Conservation (phyloP, 2,888 invertebrate species). For the Acrocyrtus sp. region DNA sequence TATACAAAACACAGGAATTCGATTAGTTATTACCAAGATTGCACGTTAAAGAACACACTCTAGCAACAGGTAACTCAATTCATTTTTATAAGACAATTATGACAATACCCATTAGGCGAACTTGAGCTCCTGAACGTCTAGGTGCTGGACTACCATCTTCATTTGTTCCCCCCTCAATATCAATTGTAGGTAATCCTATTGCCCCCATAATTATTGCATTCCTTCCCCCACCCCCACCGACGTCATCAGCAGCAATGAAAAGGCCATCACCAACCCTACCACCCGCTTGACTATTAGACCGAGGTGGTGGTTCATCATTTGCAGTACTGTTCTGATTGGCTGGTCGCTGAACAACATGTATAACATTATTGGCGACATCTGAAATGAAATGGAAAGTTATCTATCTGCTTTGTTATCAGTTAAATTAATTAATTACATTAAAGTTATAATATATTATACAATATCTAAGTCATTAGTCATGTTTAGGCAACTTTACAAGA, state of each 20-base stretch:
- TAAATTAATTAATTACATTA: neutral
- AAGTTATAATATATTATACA: neutral
- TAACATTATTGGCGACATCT: constrained; percentile 70
- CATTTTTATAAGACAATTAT: too few relatives aligned
- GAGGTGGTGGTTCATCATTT: constrained; percentile 53
- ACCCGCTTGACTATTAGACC: constrained; percentile 30
- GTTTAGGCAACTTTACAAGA: neutral
- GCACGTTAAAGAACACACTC: too few relatives aligned
- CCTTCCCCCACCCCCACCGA: constrained; percentile 24
- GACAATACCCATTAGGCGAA: constrained; percentile 55
- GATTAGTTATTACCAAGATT: too few relatives aligned
- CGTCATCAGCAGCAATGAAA: constrained; percentile 41
- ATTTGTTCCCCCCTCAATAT: constrained; percentile 26
- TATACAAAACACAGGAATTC: too few relatives aligned
- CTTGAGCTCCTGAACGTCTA: constrained; percentile 51
- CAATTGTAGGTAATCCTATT: constrained; percentile 53
- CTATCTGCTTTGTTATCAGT: too few relatives aligned
- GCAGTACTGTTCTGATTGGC: constrained; percentile 64
- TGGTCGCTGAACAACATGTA: constrained; percentile 69
- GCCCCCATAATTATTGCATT: constrained; percentile 59
- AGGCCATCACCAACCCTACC: constrained; percentile 42
- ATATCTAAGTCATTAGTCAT: neutral
- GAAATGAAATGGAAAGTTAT: constrained; percentile 24
- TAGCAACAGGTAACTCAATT: too few relatives aligned
- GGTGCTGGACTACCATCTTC: constrained; percentile 9